Base-by-base conservation (phyloP, 2,797 vertebrate genomes). In the Smutsia gigantea region DNA sequence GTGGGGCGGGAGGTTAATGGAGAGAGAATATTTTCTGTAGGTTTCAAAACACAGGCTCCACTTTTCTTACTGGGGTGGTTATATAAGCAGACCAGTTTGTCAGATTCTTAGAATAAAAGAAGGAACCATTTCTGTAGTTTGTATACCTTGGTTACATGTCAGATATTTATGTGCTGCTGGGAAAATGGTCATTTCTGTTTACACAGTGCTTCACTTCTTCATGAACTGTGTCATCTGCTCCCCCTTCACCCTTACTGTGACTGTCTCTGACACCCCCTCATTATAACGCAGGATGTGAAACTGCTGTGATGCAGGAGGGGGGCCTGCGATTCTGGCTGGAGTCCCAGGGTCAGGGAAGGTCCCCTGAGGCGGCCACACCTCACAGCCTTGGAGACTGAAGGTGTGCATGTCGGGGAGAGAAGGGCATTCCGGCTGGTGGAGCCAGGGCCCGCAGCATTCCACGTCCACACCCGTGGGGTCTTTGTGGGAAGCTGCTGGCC, bases 81-180 rank as follows among this genome's bases (percentile, higher is more conserved):
- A 66, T 81, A 14, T n/a, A 88, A 91, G 61, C 79, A 94, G 21
- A 93, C n/a, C 79, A 66, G 49, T n/a, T 85, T 84, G 31, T 94
- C 77, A 81, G 34, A 39, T 87, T 90, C 59, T 93, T 95, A 78
- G 51, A 69, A 49, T 81, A 25, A 82, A 59, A 51, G 77, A 75
- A 81, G 59, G 39, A 34, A 79, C 7, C 14, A 0, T 81, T 75
- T 61, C 42, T 86, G 19, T 87, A 23, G 53, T 64, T 83, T 90
- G 4, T 59, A 87, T 72, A 66, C 61, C 31, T n/a, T 66, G 14
- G 34, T 27, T n/a, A 1, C 61, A 13, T 71, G 29, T 83, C 64
- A 25, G 7, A 78, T 72, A 68, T 66, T 34, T 90, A 68, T 25
- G 13, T 87, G 37, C 34, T 93, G 25, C 39, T 77, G 82, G 78